Evolutionary conservation across 2,888 invertebrate species (phyloP), one percentile per base, ranked within the genome.

Genomic region (Parochlus steinenii): DNA sequence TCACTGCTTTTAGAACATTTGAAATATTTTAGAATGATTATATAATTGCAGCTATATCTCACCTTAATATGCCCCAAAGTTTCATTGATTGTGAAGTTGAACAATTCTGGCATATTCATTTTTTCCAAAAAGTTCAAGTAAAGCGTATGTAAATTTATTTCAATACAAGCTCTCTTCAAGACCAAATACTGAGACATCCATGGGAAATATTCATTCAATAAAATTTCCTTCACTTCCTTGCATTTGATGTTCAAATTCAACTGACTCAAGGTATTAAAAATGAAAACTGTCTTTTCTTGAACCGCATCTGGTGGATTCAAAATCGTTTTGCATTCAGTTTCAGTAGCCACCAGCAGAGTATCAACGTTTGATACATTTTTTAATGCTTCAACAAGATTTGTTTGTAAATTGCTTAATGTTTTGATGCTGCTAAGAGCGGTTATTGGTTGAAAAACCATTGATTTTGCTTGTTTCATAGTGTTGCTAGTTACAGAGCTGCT

Each of bases 131-230:
- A 97, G 57, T 90, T 92, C 5, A 93, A 90, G 62, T 98, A 99
- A 2, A 98, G 63, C 0, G 74, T 78, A 54, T 99, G 98, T 54
- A 98, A 98, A 57, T 98, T 98, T 12, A 90, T 72, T 60, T 99
- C 98, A 49, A 97, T 95, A 36, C 92, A 92, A 6, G 95, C 97
- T 46, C 98, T 71, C 58, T 98, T 98, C 78, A 98, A 86, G 6
- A 98, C 98, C 38, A 99, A 63, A 58, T 99, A 99, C 55, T 93
- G 92, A 0, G 97, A 77, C 44, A 97, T 70, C 98, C 98, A 99
- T 0, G 85, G 78, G 67, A 81, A 81, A 57, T 86, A 89, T 53
- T 97, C 93, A 33, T 90, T 90, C 3, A 80, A 77, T 32, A 95
- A 74, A 36, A 89, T 71, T 48, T 93, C 93, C 49, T 81, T 75